Evolutionary conservation across 2,113 vertebrate species (phyloP).

Genomic region (Dasypus novemcinctus): DNA sequence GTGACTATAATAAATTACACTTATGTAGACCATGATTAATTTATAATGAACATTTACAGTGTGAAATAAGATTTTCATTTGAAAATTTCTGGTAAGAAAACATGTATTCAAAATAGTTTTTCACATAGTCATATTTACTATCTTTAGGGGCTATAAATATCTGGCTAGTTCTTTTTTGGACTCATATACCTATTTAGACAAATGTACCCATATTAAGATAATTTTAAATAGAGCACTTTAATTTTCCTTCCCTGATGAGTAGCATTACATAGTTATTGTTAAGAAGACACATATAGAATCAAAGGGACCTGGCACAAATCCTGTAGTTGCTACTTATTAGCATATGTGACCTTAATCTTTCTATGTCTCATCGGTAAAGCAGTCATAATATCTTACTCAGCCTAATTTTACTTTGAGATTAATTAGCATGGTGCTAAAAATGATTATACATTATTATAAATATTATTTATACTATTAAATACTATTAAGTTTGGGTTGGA

Average conservation of each 20-base stretch:
- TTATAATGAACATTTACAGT: neutral
- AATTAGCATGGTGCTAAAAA: neutral
- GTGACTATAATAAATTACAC: neutral
- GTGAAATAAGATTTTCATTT: neutral
- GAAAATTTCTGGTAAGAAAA: neutral
- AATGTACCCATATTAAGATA: neutral
- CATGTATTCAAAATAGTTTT: neutral
- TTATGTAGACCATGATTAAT: neutral
- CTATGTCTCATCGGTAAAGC: neutral
- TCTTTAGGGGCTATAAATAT: neutral
- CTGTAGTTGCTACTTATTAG: neutral
- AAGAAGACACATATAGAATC: neutral
- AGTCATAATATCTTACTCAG: neutral
- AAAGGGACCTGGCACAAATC: neutral
- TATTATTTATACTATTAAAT: neutral
- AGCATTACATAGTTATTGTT: neutral
- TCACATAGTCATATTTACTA: neutral
- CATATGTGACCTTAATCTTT: neutral
- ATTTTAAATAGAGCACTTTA: neutral
- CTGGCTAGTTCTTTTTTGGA: neutral
- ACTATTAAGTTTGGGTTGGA: neutral
- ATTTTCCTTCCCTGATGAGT: neutral
- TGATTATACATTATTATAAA: neutral
- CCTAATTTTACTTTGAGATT: neutral
- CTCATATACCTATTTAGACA: neutral